Base-by-base conservation (phyloP, 2,888 invertebrate genomes). In the Ligdia adustata region DNA sequence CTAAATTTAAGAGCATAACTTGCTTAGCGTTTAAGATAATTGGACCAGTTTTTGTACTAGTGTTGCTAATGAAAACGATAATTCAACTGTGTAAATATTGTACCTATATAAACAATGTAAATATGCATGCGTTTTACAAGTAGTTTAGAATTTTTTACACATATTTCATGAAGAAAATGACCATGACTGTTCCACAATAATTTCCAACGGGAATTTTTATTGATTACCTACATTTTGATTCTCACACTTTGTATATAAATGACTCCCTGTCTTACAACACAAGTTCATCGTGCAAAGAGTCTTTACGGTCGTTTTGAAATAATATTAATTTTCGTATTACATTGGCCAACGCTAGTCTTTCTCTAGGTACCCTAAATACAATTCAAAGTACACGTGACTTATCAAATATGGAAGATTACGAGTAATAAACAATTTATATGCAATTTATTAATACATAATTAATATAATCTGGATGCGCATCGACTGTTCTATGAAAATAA, bases 81-180 rank as follows among this genome's bases (percentile, higher is more conserved):
- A 45, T 37, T 20, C 14, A 29, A 22, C 22, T n/a, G 6, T 56
- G 60, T 57, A 52, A 55, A 54, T 60, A 55, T 56, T 62, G 16
- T 18, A 26, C 16, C 18, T 55, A 63, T 55, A 65, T 61, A 45
- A 53, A 46, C 22, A 26, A 18, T 87, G 86, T 87, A 87, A 78
- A 87, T 87, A 88, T 79, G 84, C 47, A 52, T 43, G 27, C 18
- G 29, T 33, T 48, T 42, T 44, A 48, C 55, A 28, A 26, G 44
- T 53, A 52, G 45, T 54, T 35, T 48, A 81, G 80, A 84, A 81
- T 84, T 79, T 80, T 79, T 79, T 81, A 78, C 76, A 70, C 56
- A 44, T 48, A 44, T 20, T 66, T 64, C 68, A 67, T 2, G 22
- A 22, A n/a, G n/a, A n/a, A n/a, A n/a, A n/a, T n/a, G n/a, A n/a